phyloP scores from a whole-genome alignment of 2,113 vertebrate genomes.

The Hyla sarda region DNA sequence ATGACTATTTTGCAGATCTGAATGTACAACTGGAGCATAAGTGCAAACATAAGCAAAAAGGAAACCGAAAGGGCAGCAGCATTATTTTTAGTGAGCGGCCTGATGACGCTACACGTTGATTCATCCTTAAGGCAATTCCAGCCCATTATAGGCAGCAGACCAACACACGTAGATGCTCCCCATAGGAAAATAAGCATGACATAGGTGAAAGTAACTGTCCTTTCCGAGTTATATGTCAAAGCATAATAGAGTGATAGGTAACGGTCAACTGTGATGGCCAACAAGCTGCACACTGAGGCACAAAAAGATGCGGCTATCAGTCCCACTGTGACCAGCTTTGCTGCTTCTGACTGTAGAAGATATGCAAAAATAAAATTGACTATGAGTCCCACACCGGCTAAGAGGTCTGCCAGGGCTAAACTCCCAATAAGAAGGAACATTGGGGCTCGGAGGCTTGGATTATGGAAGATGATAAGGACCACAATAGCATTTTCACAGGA shows the following conservation, averaged over 20 bases:
- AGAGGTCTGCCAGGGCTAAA: constrained; percentile 94
- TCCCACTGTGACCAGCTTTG: constrained; percentile 91
- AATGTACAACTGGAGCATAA: constrained; percentile 98
- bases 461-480: constrained; percentile 98
- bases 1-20: constrained; percentile 98
- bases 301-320: constrained; percentile 98
- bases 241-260: constrained; percentile 98
- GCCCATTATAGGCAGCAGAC: constrained; percentile 91
- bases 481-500: constrained; percentile 97
- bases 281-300: constrained; percentile 94
- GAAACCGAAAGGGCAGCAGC: constrained; percentile 91
- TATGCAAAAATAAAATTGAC: constrained; percentile 96
- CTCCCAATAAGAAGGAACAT: constrained; percentile 98
- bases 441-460: constrained; percentile 90
- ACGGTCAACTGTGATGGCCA: constrained; percentile 98
- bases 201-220: constrained; percentile 95
- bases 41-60: constrained; percentile 95
- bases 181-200: constrained; percentile 94
- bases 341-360: constrained; percentile 92
- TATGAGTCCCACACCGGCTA: constrained; percentile 93
- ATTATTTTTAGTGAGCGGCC: constrained; percentile 97
- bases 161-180: constrained; percentile 91
- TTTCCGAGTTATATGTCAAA: constrained; percentile 96
- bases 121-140: constrained; percentile 96
- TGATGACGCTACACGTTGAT: constrained; percentile 92